phyloP scores from a whole-genome alignment of 2,113 vertebrate species.

The Dicentrarchus labrax region DNA sequence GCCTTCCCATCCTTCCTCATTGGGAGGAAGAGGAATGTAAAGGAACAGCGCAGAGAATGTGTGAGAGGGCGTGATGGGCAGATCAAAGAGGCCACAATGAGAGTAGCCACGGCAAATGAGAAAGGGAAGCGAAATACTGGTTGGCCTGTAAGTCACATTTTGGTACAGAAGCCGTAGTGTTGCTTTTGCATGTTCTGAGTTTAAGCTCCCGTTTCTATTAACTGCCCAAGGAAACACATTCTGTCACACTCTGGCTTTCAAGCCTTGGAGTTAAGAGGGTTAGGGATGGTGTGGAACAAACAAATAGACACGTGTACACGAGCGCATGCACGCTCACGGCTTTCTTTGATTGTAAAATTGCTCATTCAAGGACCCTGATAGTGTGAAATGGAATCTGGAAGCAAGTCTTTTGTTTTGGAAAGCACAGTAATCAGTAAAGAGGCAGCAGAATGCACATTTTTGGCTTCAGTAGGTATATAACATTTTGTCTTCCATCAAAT shows the following conservation, averaged over 20 bases:
- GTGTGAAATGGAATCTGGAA: slow-evolving; percentile 48
- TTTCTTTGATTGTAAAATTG: slow-evolving; percentile 34
- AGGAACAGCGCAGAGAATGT: slow-evolving; percentile 33
- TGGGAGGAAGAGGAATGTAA: slow-evolving; percentile 24
- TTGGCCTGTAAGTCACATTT: slow-evolving; percentile 56
- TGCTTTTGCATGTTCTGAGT: slow-evolving; percentile 59
- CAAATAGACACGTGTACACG: slow-evolving; percentile 32
- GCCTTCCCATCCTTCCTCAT: slow-evolving; percentile 29
- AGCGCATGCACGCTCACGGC: slow-evolving; percentile 9
- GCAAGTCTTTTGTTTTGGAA: slow-evolving; percentile 36
- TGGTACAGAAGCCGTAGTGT: slow-evolving; percentile 46
- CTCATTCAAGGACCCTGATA: slow-evolving; percentile 29
- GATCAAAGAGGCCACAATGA: slow-evolving; percentile 70
- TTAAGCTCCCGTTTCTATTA: slow-evolving; percentile 66
- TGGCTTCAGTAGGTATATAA: slow-evolving; percentile 2
- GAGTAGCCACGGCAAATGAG: slow-evolving; percentile 46
- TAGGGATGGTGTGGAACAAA: slow-evolving; percentile 55
- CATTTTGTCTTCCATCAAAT: slow-evolving; percentile 21
- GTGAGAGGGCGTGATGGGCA: slow-evolving; percentile 44
- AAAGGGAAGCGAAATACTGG: slow-evolving; percentile 54
- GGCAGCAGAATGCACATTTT: slow-evolving; percentile 1
- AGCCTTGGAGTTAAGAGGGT: slow-evolving; percentile 60
- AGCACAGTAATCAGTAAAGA: slow-evolving; percentile 9
- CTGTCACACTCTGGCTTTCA: slow-evolving; percentile 66
- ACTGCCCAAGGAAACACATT: slow-evolving; percentile 59